Evolutionary conservation across 1,140 invertebrate genomes (phyloP).

Genomic region (Panonychus citri): DNA sequence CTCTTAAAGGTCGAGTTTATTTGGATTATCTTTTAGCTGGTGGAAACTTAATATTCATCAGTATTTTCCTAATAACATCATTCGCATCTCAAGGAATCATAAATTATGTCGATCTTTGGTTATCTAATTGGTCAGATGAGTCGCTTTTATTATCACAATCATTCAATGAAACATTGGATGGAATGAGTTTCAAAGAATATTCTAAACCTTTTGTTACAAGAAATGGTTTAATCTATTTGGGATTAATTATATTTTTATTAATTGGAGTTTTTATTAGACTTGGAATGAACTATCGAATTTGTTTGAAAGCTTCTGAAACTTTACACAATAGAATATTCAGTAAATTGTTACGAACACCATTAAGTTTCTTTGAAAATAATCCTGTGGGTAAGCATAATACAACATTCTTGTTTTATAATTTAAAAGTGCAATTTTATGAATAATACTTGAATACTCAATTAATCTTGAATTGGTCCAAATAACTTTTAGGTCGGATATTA

Average conservation of each 20-base stretch:
- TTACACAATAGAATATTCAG: constrained; percentile 62
- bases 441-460: background rate
- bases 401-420: no score
- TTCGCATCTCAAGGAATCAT: constrained; percentile 14
- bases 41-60: background rate
- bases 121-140: constrained; percentile 12
- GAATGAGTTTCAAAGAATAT: background rate
- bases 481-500: background rate
- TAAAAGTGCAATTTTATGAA: no score
- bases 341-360: constrained; percentile 48
- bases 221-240: background rate
- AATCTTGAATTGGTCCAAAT: background rate
- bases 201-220: background rate
- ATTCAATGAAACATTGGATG: background rate
- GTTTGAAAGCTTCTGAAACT: constrained; percentile 46
- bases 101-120: constrained; percentile 16
- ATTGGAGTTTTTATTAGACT: constrained; percentile 27
- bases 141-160: background rate
- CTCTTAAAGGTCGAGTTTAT: background rate
- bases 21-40: background rate
- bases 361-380: constrained; percentile 70
- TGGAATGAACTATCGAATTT: constrained; percentile 45
- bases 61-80: background rate
- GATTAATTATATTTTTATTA: background rate
- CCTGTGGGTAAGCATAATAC: constrained; percentile 30